Evolutionary conservation across 2,797 vertebrate genomes (phyloP).

Genomic region (Syncerus caffer): DNA sequence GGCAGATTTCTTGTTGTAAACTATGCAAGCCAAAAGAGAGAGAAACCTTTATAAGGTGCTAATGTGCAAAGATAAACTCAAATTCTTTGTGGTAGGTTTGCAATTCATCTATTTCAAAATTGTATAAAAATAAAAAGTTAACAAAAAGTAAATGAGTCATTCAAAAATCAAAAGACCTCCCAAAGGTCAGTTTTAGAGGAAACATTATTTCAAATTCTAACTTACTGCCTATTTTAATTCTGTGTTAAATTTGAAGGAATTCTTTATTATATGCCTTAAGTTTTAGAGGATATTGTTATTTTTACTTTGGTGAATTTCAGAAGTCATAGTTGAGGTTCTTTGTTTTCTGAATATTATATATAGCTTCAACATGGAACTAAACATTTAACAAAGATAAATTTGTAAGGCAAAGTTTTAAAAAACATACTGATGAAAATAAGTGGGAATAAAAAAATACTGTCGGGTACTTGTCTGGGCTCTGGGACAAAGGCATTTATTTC

Average conservation of each 20-base stretch:
- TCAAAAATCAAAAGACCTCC: not conserved
- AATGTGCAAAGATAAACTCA: not conserved
- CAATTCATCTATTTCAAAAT: not conserved
- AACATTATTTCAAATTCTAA: not conserved
- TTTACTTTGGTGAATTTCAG: not conserved
- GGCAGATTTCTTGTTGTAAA: not conserved
- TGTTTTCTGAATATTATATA: not conserved
- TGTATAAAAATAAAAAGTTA: not conserved
- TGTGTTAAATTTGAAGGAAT: not conserved
- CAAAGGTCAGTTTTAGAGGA: not conserved
- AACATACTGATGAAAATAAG: not conserved
- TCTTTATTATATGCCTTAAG: not conserved
- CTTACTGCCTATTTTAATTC: not conserved
- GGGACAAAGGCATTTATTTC: not conserved
- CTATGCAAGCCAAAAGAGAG: not conserved
- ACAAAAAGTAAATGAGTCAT: not conserved
- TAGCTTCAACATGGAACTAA: not conserved
- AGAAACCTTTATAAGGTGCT: not conserved
- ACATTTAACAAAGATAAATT: not conserved
- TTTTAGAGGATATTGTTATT: not conserved
- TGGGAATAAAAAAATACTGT: not conserved
- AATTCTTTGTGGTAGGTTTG: not conserved
- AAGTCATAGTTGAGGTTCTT: not conserved
- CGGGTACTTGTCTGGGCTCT: not conserved
- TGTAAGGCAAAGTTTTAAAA: not conserved